Conservation (phyloP, 2,113 vertebrate genomes). For the Rallus limicola region DNA sequence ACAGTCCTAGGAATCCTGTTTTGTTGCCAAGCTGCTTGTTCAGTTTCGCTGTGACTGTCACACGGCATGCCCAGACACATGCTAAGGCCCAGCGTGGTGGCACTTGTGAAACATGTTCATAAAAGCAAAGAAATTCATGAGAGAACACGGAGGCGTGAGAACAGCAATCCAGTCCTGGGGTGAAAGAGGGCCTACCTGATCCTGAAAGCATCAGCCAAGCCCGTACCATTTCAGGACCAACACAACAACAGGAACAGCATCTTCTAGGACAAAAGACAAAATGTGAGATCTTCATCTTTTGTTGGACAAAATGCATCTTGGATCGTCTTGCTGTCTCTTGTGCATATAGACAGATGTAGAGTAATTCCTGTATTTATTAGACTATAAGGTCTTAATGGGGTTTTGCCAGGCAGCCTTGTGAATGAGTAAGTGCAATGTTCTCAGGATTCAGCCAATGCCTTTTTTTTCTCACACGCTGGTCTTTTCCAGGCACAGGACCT, state of each 20-base stretch:
- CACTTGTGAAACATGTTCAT: neutral
- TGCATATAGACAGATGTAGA: neutral
- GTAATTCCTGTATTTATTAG: neutral
- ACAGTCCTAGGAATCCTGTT: constrained; percentile 6
- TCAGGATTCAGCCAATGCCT: neutral
- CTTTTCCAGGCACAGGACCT: neutral
- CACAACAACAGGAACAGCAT: neutral
- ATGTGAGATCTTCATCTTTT: neutral
- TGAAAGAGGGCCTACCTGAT: neutral
- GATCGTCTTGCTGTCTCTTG: neutral
- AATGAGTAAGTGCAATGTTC: neutral
- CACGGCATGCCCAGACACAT: neutral
- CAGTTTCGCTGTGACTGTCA: neutral
- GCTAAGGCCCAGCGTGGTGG: neutral
- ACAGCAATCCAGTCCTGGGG: neutral
- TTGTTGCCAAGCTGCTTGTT: constrained; percentile 24
- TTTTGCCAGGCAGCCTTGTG: neutral
- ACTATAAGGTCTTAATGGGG: neutral
- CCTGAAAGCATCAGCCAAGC: neutral
- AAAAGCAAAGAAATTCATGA: neutral
- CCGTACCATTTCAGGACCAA: neutral
- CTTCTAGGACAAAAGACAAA: neutral
- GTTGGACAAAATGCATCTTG: neutral
- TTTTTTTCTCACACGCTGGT: neutral
- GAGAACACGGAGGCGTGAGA: neutral